These are phyloP conservation scores for Apoda limacodes DNA, from an alignment of 2,888 invertebrate genomes.

Conservation along the genomic window DNA sequence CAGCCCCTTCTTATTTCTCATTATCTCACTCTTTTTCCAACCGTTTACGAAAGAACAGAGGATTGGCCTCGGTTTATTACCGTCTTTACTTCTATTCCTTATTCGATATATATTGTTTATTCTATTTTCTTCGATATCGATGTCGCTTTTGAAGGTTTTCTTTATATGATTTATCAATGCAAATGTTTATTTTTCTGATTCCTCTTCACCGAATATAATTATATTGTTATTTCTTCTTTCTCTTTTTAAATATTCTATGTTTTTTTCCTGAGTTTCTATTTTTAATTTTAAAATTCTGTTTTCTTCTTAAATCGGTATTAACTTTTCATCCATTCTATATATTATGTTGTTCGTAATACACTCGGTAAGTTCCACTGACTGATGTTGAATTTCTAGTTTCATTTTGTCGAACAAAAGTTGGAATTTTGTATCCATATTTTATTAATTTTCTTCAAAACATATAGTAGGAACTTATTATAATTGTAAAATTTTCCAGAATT, in stretches of 20 bases:
- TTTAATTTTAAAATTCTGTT: slow-evolving; percentile 21
- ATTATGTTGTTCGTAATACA: slow-evolving; percentile 18
- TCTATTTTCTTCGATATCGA: slow-evolving; percentile 17
- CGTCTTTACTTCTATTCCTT: no score
- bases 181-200: slow-evolving; percentile 15
- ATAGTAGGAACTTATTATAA: no score
- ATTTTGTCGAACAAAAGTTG: slow-evolving; percentile 19
- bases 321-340: slow-evolving; percentile 21
- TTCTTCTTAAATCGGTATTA: slow-evolving; percentile 20
- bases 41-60: no score
- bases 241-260: slow-evolving; percentile 20
- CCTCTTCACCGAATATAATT: slow-evolving; percentile 17
- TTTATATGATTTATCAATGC: slow-evolving; percentile 17
- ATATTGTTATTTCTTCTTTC: slow-evolving; percentile 18
- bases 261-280: slow-evolving; percentile 19
- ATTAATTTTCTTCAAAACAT: no score
- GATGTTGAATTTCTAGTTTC: slow-evolving; percentile 19
- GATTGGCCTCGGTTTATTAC: no score
- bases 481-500: no score
- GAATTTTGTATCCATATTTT: slow-evolving; percentile 13
- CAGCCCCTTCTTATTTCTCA: slow-evolving; percentile 19
- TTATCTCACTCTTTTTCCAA: no score
- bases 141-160: slow-evolving; percentile 13
- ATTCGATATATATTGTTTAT: no score
- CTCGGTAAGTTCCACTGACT: slow-evolving; percentile 13